phyloP scores from a whole-genome alignment of 2,888 invertebrate genomes.

The Hypsopygia costalis region DNA sequence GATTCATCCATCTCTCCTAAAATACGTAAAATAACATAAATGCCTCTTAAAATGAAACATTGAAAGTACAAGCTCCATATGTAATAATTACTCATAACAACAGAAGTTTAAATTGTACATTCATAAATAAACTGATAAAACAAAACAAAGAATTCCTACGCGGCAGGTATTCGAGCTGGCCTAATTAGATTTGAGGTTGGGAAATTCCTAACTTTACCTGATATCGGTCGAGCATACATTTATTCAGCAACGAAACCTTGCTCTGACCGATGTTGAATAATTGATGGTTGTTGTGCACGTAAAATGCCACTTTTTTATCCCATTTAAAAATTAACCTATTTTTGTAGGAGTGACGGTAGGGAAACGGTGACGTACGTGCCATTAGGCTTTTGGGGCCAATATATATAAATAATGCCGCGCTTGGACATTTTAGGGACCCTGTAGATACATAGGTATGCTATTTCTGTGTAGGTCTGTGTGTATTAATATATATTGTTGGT shows the following conservation, averaged over 20 bases:
- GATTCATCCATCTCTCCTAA: too few relatives aligned
- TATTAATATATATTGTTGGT: too few relatives aligned
- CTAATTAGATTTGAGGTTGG: conserved; percentile 28
- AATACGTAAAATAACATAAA: too few relatives aligned
- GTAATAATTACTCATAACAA: too few relatives aligned
- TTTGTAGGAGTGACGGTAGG: conserved; percentile 29
- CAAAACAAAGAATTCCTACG: neutral
- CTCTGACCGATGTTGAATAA: conserved; percentile 48
- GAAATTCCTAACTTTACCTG: conserved; percentile 25
- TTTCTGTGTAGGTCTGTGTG: too few relatives aligned
- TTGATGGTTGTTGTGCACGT: conserved; percentile 45
- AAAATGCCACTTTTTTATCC: conserved; percentile 50
- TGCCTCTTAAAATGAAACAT: neutral
- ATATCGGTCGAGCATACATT: conserved; percentile 19
- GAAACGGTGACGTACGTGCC: conserved; percentile 26
- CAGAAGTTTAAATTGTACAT: too few relatives aligned
- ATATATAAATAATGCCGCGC: conserved; percentile 29
- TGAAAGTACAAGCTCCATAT: too few relatives aligned
- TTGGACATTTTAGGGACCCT: conserved; percentile 8
- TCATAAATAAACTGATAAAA: neutral
- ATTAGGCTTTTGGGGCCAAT: conserved; percentile 25
- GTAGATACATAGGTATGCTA: neutral
- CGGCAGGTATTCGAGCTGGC: neutral
- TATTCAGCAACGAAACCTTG: conserved; percentile 27
- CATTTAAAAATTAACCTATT: conserved; percentile 47